phyloP scores from a whole-genome alignment of 2,113 vertebrate species.

The Silurus glanis region DNA sequence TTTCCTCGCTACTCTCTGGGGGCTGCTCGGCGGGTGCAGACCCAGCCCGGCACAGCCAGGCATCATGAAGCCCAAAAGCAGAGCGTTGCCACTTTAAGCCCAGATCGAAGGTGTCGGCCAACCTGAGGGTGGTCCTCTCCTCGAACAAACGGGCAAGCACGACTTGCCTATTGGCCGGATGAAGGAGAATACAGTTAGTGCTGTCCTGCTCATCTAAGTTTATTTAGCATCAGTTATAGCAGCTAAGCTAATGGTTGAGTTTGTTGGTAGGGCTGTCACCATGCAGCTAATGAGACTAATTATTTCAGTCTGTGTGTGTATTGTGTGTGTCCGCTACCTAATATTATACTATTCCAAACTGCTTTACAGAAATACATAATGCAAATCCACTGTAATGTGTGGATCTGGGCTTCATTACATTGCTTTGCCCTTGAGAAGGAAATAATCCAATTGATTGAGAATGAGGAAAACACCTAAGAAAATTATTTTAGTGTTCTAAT shows the following conservation, averaged over 20 bases:
- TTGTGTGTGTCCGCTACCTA: neutral
- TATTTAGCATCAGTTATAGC: neutral
- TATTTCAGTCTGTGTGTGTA: neutral
- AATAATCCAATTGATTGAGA: neutral
- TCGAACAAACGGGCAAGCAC: too few species aligned
- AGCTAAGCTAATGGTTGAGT: neutral
- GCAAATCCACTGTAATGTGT: neutral
- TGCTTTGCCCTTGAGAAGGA: neutral
- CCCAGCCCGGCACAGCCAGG: too few species aligned
- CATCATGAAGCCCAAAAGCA: too few species aligned
- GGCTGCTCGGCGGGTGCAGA: too few species aligned
- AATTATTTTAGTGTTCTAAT: neutral
- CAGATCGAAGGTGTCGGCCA: too few species aligned
- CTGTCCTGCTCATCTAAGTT: too few species aligned
- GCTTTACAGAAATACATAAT: neutral
- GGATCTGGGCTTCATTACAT: neutral
- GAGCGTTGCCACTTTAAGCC: too few species aligned
- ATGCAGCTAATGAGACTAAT: neutral
- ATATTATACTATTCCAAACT: too few species aligned
- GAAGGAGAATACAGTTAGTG: too few species aligned
- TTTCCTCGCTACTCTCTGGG: too few species aligned
- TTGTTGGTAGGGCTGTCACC: neutral
- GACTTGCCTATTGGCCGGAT: too few species aligned
- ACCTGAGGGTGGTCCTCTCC: too few species aligned
- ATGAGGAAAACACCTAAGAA: neutral